Base-by-base conservation (phyloP, 2,113 vertebrate species). In the Nesoenas mayeri region DNA sequence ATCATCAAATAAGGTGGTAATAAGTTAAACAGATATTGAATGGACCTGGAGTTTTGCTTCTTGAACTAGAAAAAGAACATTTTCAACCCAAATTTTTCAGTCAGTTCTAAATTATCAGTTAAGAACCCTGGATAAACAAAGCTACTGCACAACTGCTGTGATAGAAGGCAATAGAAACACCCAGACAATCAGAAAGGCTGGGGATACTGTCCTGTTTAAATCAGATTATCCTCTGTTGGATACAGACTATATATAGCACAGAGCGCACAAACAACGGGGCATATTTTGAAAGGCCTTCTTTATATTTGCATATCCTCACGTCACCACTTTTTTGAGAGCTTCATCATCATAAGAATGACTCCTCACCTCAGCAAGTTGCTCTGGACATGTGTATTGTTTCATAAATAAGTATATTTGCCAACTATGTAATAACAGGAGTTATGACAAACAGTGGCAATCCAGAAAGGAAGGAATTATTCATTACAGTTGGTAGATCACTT, bases 381-480 rank as follows among this genome's bases (percentile, higher is more conserved):
- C 48, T 88, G 64, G 85, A 94, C 78, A 50, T 4, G n/a, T 85
- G 81, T 38, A 56, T 11, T 78, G 38, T 90, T 80, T 90, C 92
- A 90, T 54, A 80, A 94, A 34, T 42, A 93, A 80, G 47, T 61
- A 0, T 67, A 80, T 83, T 78, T 86, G 75, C 87, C 91, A 96
- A 82, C 36, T 88, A 61, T 0, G 15, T 82, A 93, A 65, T 54
- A 88, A 94, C 47, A 77, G 4, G n/a, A 93, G 64, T 82, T 88
- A 87, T 17, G 87, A 92, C 91, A 88, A 96, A 90, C 67, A 89
- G 47, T 73, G 79, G 31, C 42, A 93, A 79, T 71, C 66, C 34
- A 83, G 67, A 93, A 85, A 79, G 85, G 85, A 93, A 94, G 51
- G 58, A 91, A 91, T 78, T 93, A 51, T 79, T 15, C 71, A 78